phyloP scores from a whole-genome alignment of 2,797 vertebrate genomes.

The Molossus molossus region DNA sequence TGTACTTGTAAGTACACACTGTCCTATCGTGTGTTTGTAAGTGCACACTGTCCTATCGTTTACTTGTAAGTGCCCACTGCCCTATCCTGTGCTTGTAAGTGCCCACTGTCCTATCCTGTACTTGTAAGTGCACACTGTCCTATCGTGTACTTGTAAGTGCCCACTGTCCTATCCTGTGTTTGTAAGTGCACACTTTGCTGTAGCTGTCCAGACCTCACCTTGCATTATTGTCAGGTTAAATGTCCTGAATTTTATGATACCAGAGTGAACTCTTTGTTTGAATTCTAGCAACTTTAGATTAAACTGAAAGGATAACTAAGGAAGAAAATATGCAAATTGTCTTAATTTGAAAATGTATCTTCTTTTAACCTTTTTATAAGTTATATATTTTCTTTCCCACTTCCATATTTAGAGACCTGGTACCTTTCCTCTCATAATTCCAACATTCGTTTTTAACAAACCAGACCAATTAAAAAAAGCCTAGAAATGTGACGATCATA shows the following conservation, averaged over 20 bases:
- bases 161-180: too few species aligned
- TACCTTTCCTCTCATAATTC: constrained; percentile 23
- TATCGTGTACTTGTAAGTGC: background rate
- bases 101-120: too few species aligned
- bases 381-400: background rate
- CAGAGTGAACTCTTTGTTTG: background rate
- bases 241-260: background rate
- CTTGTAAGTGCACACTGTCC: background rate
- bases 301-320: constrained; percentile 44
- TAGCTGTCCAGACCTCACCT: background rate
- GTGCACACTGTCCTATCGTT: too few species aligned
- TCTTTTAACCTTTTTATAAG: constrained; percentile 1
- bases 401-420: background rate
- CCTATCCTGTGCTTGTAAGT: background rate
- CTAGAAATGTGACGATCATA: background rate
- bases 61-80: background rate
- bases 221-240: background rate
- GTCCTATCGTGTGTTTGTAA: background rate
- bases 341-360: constrained; percentile 6
- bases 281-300: background rate
- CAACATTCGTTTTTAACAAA: constrained; percentile 26
- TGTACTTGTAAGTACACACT: too few species aligned
- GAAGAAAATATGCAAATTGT: constrained; percentile 25
- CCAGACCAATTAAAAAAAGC: background rate
- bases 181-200: background rate